A percentile compares a stretch with the other conserved stretches of the same genome.
These are phyloP conservation scores for Selene dorsalis DNA, from an alignment of 2,797 vertebrate species.

Conservation along the genomic window DNA sequence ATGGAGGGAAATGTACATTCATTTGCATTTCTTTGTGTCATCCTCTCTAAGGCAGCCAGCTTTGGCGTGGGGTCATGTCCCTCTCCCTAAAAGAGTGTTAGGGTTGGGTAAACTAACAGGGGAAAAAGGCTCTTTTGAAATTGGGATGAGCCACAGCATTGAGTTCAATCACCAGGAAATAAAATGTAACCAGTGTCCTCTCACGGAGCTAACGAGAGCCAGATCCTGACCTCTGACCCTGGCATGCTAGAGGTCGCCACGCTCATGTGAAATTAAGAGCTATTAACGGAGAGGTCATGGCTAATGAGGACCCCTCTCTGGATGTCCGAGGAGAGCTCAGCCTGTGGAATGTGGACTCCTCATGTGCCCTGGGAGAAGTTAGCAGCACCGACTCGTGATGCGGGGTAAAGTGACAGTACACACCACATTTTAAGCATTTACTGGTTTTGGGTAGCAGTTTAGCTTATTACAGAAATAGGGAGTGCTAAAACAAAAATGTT, in stretches of 20 bases:
- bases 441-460: slow-evolving; percentile 2
- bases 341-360: slow-evolving; percentile 68
- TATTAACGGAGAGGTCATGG: slow-evolving; percentile 75
- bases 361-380: slow-evolving; percentile 45
- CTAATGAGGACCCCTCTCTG: slow-evolving; percentile 82
- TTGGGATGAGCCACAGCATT: slow-evolving; percentile 56
- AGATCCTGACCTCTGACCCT: slow-evolving; percentile 74
- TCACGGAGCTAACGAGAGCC: slow-evolving; percentile 78
- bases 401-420: slow-evolving; percentile 22
- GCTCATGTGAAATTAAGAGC: slow-evolving; percentile 83
- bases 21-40: slow-evolving; percentile 26
- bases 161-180: slow-evolving; percentile 67
- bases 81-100: slow-evolving; percentile 72
- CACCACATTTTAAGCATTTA: slow-evolving; percentile 36
- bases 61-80: slow-evolving; percentile 57
- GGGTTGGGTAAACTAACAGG: slow-evolving; percentile 80
- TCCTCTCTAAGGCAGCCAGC: slow-evolving; percentile 34
- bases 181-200: slow-evolving; percentile 72
- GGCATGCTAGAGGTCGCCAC: slow-evolving; percentile 62
- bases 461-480: slow-evolving; percentile 8
- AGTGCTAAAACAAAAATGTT: neutral
- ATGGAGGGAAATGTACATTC: neutral
- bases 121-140: slow-evolving; percentile 73
- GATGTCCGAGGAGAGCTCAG: slow-evolving; percentile 48
- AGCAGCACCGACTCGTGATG: slow-evolving; percentile 27